Base-by-base conservation (phyloP, 2,888 invertebrate genomes). In the Drosophila barbarae region DNA sequence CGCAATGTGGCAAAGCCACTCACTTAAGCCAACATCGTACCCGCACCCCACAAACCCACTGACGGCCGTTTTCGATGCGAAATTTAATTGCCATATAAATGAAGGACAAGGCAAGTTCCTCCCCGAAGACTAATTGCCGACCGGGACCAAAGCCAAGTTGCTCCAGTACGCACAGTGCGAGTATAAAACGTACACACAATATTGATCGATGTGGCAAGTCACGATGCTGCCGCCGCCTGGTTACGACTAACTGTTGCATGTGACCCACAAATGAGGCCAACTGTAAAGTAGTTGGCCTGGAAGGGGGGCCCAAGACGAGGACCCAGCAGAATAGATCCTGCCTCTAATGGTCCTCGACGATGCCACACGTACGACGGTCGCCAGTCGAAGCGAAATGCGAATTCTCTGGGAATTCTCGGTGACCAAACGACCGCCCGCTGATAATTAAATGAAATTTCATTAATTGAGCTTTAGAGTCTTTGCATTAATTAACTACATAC, bases 401-500 rank as follows among this genome's bases (percentile, higher is more conserved):
- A 44, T 51, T 51, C 51, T 32, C 65, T 64, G 23, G 28, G 32
- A 41, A 28, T 60, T 44, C 50, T 55, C n/a, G 21, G 21, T 6
- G 32, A 13, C 18, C 13, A 60, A 57, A 68, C 60, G 41, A 69
- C 69, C 72, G 56, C 41, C 41, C 65, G 55, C 60, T 66, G 66
- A 68, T 79, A 79, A 84, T 79, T 79, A 72, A 84, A 84, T 79
- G 72, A 84, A 82, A 79, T 72, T 79, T 54, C 72, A 82, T 84
- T 82, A 71, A 71, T 69, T 71, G 64, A 71, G 71, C 71, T 47
- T 64, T 56, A 47, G 55, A 69, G 46, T 71, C 63, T 65, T 66
- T 77, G 76, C 82, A 81, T 78, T 71, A 61, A 75, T 73, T 75
- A 76, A 66, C 57, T 66, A 57, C 56, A 52, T 39, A 65, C 46